Evolutionary conservation across 2,797 vertebrate species (phyloP).

Genomic region (Parotocinclus haroldoi): DNA sequence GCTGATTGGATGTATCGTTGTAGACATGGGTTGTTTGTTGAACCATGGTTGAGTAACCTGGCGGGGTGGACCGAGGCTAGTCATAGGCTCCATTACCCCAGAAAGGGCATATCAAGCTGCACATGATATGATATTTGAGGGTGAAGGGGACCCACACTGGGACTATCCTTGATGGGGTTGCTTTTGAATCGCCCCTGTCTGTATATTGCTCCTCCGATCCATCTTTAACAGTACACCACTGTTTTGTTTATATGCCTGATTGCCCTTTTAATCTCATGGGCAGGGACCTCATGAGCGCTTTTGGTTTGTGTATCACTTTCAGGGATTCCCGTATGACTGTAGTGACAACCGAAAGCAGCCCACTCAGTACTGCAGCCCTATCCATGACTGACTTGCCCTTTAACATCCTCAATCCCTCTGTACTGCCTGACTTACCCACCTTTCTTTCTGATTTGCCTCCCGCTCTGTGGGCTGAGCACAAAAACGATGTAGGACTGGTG

Average conservation of each 20-base stretch:
- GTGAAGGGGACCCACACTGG: too few species aligned
- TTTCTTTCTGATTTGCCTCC: background rate
- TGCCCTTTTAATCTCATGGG: background rate
- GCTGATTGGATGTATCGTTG: too few species aligned
- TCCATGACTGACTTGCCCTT: background rate
- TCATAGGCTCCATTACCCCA: too few species aligned
- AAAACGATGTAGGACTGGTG: background rate
- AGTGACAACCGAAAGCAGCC: background rate
- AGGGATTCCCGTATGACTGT: background rate
- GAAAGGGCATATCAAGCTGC: too few species aligned
- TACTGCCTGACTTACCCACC: background rate
- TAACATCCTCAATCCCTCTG: background rate
- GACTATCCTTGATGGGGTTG: too few species aligned
- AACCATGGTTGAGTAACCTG: too few species aligned
- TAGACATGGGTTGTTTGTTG: too few species aligned
- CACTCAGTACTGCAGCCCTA: background rate
- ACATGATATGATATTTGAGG: too few species aligned
- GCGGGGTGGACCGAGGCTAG: too few species aligned
- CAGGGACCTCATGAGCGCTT: background rate
- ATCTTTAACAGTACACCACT: too few species aligned
- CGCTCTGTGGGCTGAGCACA: background rate
- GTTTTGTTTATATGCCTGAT: background rate
- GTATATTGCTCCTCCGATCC: too few species aligned
- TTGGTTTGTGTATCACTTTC: background rate
- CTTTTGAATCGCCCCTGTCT: too few species aligned